Conservation (phyloP, 2,113 vertebrate species). For the Thalassoma bifasciatum region DNA sequence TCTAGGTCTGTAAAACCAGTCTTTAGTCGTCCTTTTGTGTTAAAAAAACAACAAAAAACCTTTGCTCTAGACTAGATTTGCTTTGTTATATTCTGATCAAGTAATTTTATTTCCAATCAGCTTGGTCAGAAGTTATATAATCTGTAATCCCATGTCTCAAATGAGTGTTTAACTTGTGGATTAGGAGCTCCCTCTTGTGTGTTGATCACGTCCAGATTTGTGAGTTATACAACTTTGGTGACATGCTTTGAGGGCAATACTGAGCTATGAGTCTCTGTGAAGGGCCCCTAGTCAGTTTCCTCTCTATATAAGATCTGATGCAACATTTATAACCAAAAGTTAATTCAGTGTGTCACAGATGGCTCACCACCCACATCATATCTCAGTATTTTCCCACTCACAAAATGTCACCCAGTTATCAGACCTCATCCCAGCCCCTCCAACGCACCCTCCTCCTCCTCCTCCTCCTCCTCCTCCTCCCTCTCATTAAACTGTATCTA, state of each 20-base stretch:
- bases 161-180: background rate
- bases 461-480: constrained; percentile 7
- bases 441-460: background rate
- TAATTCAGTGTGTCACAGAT: constrained; percentile 25
- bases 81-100: background rate
- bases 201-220: constrained; percentile 1
- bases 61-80: constrained; percentile 3
- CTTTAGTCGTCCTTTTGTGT: constrained; percentile 10
- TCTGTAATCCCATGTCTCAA: background rate
- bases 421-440: constrained; percentile 5
- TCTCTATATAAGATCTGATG: background rate
- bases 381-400: constrained; percentile 53
- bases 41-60: background rate
- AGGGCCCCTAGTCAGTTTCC: background rate
- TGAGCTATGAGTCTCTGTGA: background rate
- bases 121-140: no score
- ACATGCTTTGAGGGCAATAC: constrained; percentile 34
- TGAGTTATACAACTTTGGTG: constrained; percentile 13
- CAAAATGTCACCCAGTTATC: constrained; percentile 44
- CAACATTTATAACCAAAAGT: background rate
- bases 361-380: constrained; percentile 24
- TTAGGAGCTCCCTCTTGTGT: constrained; percentile 28
- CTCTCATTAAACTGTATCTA: background rate
- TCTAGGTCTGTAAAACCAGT: constrained; percentile 9
- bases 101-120: background rate